Percentiles rank a stretch among this genome's conserved stretches.
Evolutionary conservation across 2,888 invertebrate species (phyloP).

Genomic region (Strigamia crassipes): DNA sequence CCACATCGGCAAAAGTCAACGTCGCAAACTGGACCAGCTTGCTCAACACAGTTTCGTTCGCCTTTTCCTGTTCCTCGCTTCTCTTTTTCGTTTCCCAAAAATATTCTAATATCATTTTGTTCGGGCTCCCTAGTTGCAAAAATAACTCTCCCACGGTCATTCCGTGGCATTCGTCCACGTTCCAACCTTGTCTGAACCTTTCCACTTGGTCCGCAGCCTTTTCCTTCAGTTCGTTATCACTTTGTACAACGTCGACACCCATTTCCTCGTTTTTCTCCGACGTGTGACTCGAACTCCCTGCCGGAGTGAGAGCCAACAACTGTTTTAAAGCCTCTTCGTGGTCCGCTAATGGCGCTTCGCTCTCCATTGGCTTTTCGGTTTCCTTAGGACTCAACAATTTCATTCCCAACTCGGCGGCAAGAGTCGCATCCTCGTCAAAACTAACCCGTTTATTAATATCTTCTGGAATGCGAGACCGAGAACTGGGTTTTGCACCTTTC

Average conservation of each 20-base stretch:
- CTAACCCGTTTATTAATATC: neutral
- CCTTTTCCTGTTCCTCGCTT: neutral
- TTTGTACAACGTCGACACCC: conserved; percentile 38
- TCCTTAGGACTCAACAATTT: conserved; percentile 26
- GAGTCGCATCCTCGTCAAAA: neutral
- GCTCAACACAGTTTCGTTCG: conserved; percentile 31
- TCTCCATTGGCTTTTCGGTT: neutral
- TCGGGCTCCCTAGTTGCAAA: conserved; percentile 57
- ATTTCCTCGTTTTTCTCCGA: conserved; percentile 22
- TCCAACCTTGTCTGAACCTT: conserved; percentile 76
- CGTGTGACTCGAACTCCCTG: neutral
- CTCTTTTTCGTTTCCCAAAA: conserved; percentile 56
- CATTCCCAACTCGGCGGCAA: neutral
- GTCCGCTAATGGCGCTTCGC: neutral
- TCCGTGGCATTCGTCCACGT: conserved; percentile 72
- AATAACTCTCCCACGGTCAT: conserved; percentile 77
- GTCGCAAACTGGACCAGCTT: conserved; percentile 46
- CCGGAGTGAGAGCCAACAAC: conserved; percentile 47
- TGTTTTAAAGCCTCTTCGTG: conserved; percentile 49
- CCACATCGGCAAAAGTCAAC: conserved; percentile 45
- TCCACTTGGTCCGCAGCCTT: conserved; percentile 49
- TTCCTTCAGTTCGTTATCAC: neutral
- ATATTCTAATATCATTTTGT: conserved; percentile 60
- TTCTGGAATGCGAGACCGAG: neutral
- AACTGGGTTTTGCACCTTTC: neutral